Evolutionary conservation across 1,140 invertebrate species (phyloP), one percentile per base, ranked within the genome.

Genomic region (Drosophila mayri): DNA sequence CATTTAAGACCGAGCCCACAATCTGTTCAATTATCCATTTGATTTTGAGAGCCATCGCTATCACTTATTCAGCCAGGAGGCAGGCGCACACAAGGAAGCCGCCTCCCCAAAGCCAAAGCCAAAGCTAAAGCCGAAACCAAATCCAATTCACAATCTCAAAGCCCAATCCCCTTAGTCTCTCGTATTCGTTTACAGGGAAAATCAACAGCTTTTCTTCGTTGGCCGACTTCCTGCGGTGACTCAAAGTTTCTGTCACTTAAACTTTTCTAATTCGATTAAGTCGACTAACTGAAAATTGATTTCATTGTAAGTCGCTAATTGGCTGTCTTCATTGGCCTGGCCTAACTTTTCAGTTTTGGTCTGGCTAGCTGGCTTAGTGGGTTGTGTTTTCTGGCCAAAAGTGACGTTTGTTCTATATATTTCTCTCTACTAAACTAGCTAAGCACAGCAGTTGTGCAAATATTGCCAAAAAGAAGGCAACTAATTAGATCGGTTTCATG

Each of bases 221-320:
- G 61, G 37, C 61, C 57, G 40, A 64, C 62, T 58, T 71, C 14
- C 55, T 62, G 76, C 44, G 68, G 68, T 60, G 44, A 25, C 67
- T 74, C 71, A 81, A 65, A 79, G 59, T 78, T 84, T 81, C 70
- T 85, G 78, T 86, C 81, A 68, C 82, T 78, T 44, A 70, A 85
- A 85, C 81, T 86, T 85, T 86, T 74, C 61, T 74, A 79, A 85
- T 81, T 85, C 79, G 82, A 86, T 85, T 85, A 86, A 86, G 66
- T 78, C 43, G 82, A 50, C 78, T 86, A 81, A 86, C 82, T 86
- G 73, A 78, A 86, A 55, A 86, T 85, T 85, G 81, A 85, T 86
- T 86, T 74, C 64, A 81, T 86, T 86, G 82, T 78, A 73, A 86
- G 82, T 66, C 77, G 73, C 77, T 85, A 86, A 85, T 85, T 85